These are phyloP conservation scores for Andrena bucephala DNA, from an alignment of 2,888 invertebrate species.

Conservation along the genomic window DNA sequence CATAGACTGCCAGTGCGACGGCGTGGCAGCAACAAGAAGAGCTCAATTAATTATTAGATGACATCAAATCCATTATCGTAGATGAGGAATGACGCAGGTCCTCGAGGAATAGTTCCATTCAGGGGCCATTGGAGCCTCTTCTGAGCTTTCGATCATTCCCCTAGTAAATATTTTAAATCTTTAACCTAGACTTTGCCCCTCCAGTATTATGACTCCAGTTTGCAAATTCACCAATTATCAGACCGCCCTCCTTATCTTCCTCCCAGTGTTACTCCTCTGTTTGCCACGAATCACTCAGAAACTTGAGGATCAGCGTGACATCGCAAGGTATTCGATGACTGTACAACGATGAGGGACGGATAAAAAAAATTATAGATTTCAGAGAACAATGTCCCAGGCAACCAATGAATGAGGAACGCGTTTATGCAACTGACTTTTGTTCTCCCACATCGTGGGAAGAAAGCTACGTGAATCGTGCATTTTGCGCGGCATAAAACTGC, in stretches of 20 bases:
- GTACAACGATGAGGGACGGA: constrained; percentile 54
- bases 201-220: constrained; percentile 24
- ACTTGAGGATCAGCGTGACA: neutral
- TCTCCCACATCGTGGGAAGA: constrained; percentile 52
- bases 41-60: constrained; percentile 85
- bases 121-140: constrained; percentile 69
- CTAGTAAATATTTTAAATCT: constrained; percentile 49
- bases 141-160: constrained; percentile 50
- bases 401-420: constrained; percentile 43
- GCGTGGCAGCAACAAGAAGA: constrained; percentile 72
- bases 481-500: constrained; percentile 40
- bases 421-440: constrained; percentile 60
- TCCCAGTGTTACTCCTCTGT: neutral
- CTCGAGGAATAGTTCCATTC: constrained; percentile 76
- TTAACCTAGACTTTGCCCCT: constrained; percentile 62
- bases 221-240: constrained; percentile 1
- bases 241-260: neutral
- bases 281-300: neutral
- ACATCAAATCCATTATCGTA: constrained; percentile 84
- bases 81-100: constrained; percentile 78
- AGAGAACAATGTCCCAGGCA: constrained; percentile 48
- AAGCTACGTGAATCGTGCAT: constrained; percentile 47
- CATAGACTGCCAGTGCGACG: constrained; percentile 47
- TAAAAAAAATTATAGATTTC: constrained; percentile 66
- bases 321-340: constrained; percentile 31